phyloP scores from a whole-genome alignment of 2,113 vertebrate species.

The Tamias sibiricus region DNA sequence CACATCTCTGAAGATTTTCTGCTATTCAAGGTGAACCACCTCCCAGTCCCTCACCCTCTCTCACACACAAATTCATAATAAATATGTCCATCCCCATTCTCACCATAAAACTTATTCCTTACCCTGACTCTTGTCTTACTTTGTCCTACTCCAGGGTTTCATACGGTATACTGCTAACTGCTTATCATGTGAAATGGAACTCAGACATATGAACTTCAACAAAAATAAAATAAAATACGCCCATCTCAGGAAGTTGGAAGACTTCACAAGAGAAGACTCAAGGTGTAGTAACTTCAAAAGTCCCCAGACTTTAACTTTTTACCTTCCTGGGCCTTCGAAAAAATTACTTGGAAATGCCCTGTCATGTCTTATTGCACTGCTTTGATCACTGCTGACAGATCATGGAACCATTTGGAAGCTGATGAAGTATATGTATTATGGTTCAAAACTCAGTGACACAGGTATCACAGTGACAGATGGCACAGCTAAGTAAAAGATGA shows the following conservation, averaged over 20 bases:
- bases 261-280: not conserved
- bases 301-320: constrained; percentile 37
- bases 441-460: constrained; percentile 34
- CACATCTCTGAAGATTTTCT: not conserved
- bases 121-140: not conserved
- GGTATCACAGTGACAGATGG: constrained; percentile 53
- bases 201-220: not conserved
- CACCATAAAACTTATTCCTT: not conserved
- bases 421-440: constrained; percentile 53
- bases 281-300: constrained; percentile 3
- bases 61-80: not conserved
- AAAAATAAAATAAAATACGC: not conserved
- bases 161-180: not conserved
- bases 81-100: no score
- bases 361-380: constrained; percentile 25
- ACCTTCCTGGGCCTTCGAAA: not conserved
- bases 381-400: constrained; percentile 29
- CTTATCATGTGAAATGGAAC: not conserved
- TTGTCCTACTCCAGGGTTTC: not conserved
- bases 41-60: not conserved
- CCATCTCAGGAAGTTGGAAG: not conserved
- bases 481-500: not conserved
- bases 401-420: constrained; percentile 18
- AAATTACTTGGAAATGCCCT: constrained; percentile 15
- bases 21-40: not conserved